Evolutionary conservation across 2,797 vertebrate species (phyloP).

Genomic region (Sardinella longiceps): DNA sequence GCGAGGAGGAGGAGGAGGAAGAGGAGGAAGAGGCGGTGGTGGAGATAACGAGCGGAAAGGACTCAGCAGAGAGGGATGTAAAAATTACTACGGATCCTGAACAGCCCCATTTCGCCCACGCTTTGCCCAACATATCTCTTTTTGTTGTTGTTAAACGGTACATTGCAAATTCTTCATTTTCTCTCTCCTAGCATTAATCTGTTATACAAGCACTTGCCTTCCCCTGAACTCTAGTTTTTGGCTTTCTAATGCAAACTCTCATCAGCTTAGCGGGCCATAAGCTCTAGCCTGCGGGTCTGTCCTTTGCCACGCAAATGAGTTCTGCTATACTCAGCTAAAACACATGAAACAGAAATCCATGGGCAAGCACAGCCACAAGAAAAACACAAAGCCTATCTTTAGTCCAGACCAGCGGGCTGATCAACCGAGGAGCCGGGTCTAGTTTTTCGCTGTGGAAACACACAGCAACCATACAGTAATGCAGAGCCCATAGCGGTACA

Average conservation of each 20-base stretch:
- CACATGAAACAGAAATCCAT: slow-evolving; percentile 2
- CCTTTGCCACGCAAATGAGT: background rate
- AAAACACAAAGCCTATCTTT: slow-evolving; percentile 13
- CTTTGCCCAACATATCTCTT: background rate
- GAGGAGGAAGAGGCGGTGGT: background rate
- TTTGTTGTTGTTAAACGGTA: background rate
- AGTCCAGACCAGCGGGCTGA: slow-evolving; percentile 12
- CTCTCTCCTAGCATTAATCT: background rate
- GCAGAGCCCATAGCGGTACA: slow-evolving; percentile 18
- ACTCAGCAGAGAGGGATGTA: background rate
- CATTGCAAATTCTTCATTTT: background rate
- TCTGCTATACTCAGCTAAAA: slow-evolving; percentile 9
- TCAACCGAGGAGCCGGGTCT: background rate
- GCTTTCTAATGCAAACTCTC: background rate
- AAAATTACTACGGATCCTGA: background rate
- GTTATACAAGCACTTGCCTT: background rate
- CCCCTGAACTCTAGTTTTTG: background rate
- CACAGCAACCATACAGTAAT: slow-evolving; percentile 29
- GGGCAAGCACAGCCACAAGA: background rate
- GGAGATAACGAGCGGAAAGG: background rate
- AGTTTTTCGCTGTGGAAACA: slow-evolving; percentile 42
- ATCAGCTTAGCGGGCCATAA: background rate
- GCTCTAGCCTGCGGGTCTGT: background rate
- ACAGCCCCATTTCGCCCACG: background rate
- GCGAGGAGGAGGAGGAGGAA: slow-evolving; percentile 12